A percentile compares a stretch with the other conserved stretches of the same genome.
Conservation (phyloP, 2,888 invertebrate species). For the Perizoma affinitatum region DNA sequence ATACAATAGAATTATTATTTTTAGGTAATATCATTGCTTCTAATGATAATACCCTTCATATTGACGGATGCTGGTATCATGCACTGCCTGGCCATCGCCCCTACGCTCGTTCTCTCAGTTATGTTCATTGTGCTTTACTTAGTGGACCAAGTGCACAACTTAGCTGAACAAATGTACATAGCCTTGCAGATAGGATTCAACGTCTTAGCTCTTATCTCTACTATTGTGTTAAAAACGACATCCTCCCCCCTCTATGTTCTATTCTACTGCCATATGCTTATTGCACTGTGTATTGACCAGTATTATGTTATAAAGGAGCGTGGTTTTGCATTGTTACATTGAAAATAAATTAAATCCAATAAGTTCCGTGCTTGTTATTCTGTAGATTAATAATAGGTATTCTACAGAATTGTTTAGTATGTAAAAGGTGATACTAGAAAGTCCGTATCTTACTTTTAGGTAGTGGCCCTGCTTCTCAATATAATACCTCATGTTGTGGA, state of each 20-base stretch:
- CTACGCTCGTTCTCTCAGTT: slow-evolving; percentile 67
- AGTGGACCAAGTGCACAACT: slow-evolving; percentile 75
- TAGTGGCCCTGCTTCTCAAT: slow-evolving; percentile 75
- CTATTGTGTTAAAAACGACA: slow-evolving; percentile 41
- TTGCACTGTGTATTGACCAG: slow-evolving; percentile 65
- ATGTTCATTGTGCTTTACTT: slow-evolving; percentile 73
- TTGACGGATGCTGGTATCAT: slow-evolving; percentile 55
- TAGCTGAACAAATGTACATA: slow-evolving; percentile 72
- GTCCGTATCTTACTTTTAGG: slow-evolving; percentile 72
- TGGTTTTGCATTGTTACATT: slow-evolving; percentile 51
- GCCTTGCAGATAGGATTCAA: slow-evolving; percentile 55
- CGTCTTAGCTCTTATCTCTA: slow-evolving; percentile 48
- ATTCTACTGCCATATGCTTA: slow-evolving; percentile 65
- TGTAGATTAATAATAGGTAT: slow-evolving; percentile 32
- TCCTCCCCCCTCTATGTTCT: slow-evolving; percentile 60
- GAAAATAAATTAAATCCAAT: slow-evolving; percentile 44
- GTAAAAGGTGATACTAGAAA: slow-evolving; percentile 41
- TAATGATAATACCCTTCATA: slow-evolving; percentile 72
- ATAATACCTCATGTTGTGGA: slow-evolving; percentile 72
- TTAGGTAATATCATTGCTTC: slow-evolving; percentile 76
- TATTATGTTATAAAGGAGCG: slow-evolving; percentile 66
- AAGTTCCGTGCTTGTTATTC: slow-evolving; percentile 61
- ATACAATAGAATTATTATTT: slow-evolving; percentile 65
- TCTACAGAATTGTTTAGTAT: slow-evolving; percentile 3
- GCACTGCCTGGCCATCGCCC: slow-evolving; percentile 71